These are phyloP conservation scores for Ceryle rudis DNA, from an alignment of 2,797 vertebrate genomes.

Conservation along the genomic window DNA sequence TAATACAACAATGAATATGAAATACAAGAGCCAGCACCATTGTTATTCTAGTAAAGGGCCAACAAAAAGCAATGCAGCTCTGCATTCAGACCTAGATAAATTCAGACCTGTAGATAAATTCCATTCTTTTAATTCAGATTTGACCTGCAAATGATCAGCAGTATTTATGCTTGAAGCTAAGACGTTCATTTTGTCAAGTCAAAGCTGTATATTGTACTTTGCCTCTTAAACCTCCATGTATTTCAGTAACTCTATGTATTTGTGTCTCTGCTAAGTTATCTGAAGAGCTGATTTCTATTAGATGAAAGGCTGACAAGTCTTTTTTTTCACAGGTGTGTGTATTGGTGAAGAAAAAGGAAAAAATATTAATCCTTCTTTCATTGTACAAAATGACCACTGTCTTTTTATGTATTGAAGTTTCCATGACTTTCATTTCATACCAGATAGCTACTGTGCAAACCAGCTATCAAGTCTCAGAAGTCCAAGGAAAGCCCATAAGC, in stretches of 20 bases:
- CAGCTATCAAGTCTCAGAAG: background rate
- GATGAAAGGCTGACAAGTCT: background rate
- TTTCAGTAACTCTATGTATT: background rate
- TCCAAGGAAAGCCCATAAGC: background rate
- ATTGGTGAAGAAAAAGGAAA: background rate
- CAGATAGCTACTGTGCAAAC: background rate
- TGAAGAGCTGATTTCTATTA: background rate
- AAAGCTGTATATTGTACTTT: background rate
- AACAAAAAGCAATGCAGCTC: background rate
- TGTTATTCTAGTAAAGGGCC: background rate
- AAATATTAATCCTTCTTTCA: background rate
- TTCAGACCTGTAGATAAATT: background rate
- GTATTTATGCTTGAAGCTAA: background rate
- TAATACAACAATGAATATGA: background rate
- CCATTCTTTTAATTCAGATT: background rate
- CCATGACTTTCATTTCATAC: background rate
- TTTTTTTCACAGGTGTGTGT: background rate
- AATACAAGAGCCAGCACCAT: background rate
- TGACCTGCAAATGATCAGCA: background rate
- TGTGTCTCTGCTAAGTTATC: background rate
- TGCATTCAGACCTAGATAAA: background rate
- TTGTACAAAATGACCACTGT: background rate
- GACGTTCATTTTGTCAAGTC: background rate
- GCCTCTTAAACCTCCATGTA: background rate
- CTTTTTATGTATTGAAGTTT: background rate